These are phyloP conservation scores for Amblyteles armatorius DNA, from an alignment of 2,888 invertebrate species.

Conservation along the genomic window DNA sequence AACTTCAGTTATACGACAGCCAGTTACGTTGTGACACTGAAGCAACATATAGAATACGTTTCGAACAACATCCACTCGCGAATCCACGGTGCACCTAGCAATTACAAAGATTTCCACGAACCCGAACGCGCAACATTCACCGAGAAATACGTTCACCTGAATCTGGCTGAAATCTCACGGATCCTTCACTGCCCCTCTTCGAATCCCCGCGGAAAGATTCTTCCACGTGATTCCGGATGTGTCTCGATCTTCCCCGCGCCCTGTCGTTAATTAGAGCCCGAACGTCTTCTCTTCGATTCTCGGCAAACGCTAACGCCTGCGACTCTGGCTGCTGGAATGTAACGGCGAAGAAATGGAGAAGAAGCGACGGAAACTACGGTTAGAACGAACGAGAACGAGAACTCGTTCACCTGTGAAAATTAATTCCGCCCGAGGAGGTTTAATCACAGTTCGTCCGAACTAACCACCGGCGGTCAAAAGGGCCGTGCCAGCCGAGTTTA, in stretches of 20 bases:
- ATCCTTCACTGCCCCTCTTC: constrained; percentile 19
- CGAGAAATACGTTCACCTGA: constrained; percentile 31
- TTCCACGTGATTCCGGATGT: constrained; percentile 10
- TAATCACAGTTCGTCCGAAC: constrained; percentile 66
- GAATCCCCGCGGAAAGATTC: constrained; percentile 30
- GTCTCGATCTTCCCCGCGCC: constrained; percentile 26
- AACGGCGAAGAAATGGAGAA: constrained; percentile 1
- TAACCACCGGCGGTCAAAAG: constrained; percentile 51
- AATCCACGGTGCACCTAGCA: constrained; percentile 35
- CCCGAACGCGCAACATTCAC: constrained; percentile 18
- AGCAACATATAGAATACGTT: constrained; percentile 26
- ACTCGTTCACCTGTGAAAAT: constrained; percentile 69
- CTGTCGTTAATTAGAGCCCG: constrained; percentile 59
- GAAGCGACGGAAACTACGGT: constrained; percentile 1
- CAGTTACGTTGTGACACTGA: constrained; percentile 34
- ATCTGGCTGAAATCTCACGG: constrained; percentile 23
- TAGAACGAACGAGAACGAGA: constrained; percentile 39
- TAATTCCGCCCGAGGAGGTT: constrained; percentile 69
- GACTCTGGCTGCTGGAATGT: constrained; percentile 20
- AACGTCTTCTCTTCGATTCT: constrained; percentile 39
- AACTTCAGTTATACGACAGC: constrained; percentile 54
- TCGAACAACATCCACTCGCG: constrained; percentile 43
- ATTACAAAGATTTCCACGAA: constrained; percentile 44
- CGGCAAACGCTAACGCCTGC: constrained; percentile 35
- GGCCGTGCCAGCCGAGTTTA: constrained; percentile 34